Base-by-base conservation (phyloP, 2,113 vertebrate genomes). In the Indicator indicator region DNA sequence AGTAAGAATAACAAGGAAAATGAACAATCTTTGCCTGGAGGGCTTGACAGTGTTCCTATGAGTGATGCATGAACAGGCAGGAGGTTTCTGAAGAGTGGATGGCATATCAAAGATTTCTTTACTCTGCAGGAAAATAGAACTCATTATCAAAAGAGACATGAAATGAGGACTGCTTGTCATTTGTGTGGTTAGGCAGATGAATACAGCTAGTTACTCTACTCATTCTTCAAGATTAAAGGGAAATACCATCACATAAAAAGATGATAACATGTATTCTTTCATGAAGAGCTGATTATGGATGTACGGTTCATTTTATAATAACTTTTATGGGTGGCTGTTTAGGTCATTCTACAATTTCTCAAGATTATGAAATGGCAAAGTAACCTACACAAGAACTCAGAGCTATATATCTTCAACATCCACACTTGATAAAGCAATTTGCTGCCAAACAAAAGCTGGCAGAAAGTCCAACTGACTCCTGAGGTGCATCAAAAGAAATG, bases 211-310 rank as follows among this genome's bases (percentile, higher is more conserved):
- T 69, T 40, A 38, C 16, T 71, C 32, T 21, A 77, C 26, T 69
- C 26, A 69, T 84, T 88, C 67, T 82, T 86, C 73, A 94, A 82
- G 65, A 90, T 91, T 80, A 91, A 91, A 94, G 42, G 28, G 42
- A 90, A 86, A 86, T 64, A 30, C 17, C 68, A 24, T 50, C 54
- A 68, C 27, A 56, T 48, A 30, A 83, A 77, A 83, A 38, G 14
- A 72, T 54, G 23, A 23, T 75, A 83, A 36, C 0, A 0, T 68
- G 5, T 33, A 23, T 84, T 64, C 52, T 84, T 90, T 78, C 38
- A 78, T 38, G 36, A 62, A 74, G 12, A 69, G 10, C 2, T 0
- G 5, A 36, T 81, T 59, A 62, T 69, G 42, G 6, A 16, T 27
- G 3, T 59, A 70, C 32, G 59, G 4, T 2, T 56, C 27, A 58